Conservation (phyloP, 2,888 invertebrate species). For the Hyppa rectilinea region DNA sequence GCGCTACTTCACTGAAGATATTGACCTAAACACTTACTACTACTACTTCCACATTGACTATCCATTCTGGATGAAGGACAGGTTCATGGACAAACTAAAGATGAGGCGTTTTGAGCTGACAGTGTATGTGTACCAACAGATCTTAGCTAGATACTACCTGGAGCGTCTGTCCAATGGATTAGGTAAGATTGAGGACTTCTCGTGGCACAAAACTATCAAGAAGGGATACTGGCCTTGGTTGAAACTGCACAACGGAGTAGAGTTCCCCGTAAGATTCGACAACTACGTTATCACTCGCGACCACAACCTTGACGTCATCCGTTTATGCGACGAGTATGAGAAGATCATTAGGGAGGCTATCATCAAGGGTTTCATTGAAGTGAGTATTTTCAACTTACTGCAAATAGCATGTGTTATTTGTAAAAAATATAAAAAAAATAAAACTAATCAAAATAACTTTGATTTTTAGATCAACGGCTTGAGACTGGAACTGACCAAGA, state of each 20-base stretch:
- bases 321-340: slow-evolving; percentile 84
- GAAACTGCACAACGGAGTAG: slow-evolving; percentile 89
- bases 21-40: slow-evolving; percentile 92
- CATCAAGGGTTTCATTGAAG: slow-evolving; percentile 88
- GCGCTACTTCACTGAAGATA: slow-evolving; percentile 93
- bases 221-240: slow-evolving; percentile 91
- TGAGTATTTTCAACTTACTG: slow-evolving; percentile 65
- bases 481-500: slow-evolving; percentile 80
- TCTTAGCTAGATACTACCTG: slow-evolving; percentile 91
- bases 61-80: slow-evolving; percentile 91
- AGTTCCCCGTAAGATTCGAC: slow-evolving; percentile 88
- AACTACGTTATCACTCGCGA: slow-evolving; percentile 81
- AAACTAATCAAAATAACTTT: not conserved
- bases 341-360: slow-evolving; percentile 91
- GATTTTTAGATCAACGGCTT: slow-evolving; percentile 78
- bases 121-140: slow-evolving; percentile 92
- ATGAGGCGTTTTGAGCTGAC: slow-evolving; percentile 89
- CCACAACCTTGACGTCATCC: slow-evolving; percentile 76
- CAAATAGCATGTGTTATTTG: not conserved
- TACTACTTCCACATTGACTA: slow-evolving; percentile 91
- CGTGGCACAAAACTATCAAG: slow-evolving; percentile 84
- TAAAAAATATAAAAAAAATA: too few relatives aligned
- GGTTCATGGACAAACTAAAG: slow-evolving; percentile 80
- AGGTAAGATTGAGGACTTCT: slow-evolving; percentile 83
- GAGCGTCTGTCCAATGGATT: slow-evolving; percentile 89